Evolutionary conservation across 2,797 vertebrate species (phyloP).

Genomic region (Artibeus jamaicensis): DNA sequence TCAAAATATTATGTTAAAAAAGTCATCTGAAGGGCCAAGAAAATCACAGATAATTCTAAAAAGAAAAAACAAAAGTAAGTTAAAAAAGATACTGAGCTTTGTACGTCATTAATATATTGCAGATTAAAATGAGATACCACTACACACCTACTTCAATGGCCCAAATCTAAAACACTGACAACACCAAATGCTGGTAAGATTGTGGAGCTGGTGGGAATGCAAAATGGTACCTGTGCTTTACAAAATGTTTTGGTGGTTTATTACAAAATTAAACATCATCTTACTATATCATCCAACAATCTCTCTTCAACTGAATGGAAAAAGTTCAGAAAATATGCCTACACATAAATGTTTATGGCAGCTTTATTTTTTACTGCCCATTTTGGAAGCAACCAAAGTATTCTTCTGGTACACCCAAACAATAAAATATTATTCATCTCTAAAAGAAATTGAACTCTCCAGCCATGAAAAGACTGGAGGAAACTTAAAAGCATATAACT

Average conservation of each 20-base stretch:
- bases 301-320: not conserved
- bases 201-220: not conserved
- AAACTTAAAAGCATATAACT: not conserved
- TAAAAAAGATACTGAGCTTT: not conserved
- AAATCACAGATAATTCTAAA: not conserved
- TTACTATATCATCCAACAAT: not conserved
- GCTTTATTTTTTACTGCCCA: not conserved
- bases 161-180: not conserved
- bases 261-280: not conserved
- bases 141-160: not conserved
- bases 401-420: not conserved
- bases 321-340: not conserved
- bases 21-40: not conserved
- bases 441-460: not conserved
- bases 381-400: not conserved
- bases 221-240: not conserved
- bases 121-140: not conserved
- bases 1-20: not conserved
- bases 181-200: too few species aligned
- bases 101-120: not conserved
- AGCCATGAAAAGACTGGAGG: not conserved
- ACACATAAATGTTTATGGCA: not conserved
- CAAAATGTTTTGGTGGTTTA: not conserved
- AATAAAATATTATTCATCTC: not conserved
- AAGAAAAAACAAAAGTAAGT: not conserved